Percentiles rank a stretch among this genome's conserved stretches.
Conservation (phyloP, 2,888 invertebrate species). For the Imbricaverruca yamaguchii region DNA sequence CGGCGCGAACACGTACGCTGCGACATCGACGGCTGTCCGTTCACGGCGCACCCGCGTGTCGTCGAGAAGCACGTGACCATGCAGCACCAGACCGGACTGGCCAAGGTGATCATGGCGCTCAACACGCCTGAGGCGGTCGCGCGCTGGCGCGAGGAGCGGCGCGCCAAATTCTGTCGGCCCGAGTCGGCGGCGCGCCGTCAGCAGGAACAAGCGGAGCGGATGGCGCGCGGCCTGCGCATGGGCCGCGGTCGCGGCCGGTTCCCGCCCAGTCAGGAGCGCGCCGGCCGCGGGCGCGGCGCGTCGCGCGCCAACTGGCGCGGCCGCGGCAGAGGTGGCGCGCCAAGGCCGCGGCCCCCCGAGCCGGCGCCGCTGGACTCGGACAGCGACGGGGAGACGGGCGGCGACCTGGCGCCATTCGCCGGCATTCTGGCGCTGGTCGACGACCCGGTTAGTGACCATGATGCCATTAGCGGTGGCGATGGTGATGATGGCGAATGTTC, state of each 20-base stretch:
- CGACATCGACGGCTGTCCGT: constrained; percentile 69
- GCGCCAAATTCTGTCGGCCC: background rate
- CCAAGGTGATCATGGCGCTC: constrained; percentile 63
- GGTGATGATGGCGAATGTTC: too few species aligned
- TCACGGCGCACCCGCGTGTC: constrained; percentile 67
- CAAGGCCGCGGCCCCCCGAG: background rate
- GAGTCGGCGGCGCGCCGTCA: background rate
- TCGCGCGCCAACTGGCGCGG: background rate
- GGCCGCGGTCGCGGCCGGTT: background rate
- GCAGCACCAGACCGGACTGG: constrained; percentile 78
- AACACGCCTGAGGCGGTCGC: constrained; percentile 72
- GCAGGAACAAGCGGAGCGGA: background rate
- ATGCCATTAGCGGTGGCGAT: too few species aligned
- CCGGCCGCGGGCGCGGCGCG: background rate
- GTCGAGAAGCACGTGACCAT: constrained; percentile 71
- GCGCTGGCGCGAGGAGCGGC: constrained; percentile 73
- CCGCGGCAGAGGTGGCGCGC: background rate
- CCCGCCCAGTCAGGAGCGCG: background rate
- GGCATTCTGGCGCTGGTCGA: background rate
- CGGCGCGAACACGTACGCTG: constrained; percentile 67
- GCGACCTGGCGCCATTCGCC: background rate
- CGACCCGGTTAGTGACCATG: too few species aligned
- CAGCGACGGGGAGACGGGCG: background rate
- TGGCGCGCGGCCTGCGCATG: background rate
- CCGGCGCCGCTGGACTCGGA: background rate